Conservation (phyloP, 1,140 invertebrate species). For the Leptinotarsa undecemlineata region DNA sequence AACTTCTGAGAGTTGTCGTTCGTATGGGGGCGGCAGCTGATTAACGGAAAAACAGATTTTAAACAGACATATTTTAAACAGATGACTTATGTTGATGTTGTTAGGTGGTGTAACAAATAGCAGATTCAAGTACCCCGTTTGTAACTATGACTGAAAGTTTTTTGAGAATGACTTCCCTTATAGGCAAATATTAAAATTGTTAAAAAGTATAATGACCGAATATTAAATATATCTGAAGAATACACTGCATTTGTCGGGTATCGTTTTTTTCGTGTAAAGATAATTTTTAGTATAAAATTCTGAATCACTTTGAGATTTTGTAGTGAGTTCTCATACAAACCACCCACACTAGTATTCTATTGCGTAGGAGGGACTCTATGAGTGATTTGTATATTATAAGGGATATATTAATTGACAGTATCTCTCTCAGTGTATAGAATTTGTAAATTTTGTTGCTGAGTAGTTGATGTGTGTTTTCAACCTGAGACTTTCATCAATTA, state of each 20-base stretch:
- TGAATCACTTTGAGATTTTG: slow-evolving; percentile 13
- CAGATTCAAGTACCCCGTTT: no score
- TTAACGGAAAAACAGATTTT: no score
- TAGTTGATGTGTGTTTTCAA: neutral
- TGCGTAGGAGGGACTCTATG: no score
- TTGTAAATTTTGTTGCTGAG: neutral
- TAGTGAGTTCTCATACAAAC: neutral
- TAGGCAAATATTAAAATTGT: slow-evolving; percentile 12
- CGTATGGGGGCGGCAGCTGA: no score
- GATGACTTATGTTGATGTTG: no score
- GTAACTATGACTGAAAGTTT: neutral
- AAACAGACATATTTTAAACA: no score
- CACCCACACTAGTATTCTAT: no score
- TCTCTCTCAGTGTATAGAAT: neutral
- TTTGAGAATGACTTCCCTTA: neutral
- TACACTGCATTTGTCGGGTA: neutral
- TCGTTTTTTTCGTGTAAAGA: neutral
- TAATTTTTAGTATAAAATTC: neutral
- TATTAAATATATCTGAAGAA: neutral
- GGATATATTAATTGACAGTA: no score
- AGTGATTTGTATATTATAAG: no score
- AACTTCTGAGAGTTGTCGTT: no score
- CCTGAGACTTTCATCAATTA: neutral
- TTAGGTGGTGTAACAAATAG: no score
- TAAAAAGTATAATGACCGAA: neutral